A percentile compares a stretch with the other conserved stretches of the same genome.
phyloP scores from a whole-genome alignment of 2,888 invertebrate genomes.

The Drosophila eohydei region DNA sequence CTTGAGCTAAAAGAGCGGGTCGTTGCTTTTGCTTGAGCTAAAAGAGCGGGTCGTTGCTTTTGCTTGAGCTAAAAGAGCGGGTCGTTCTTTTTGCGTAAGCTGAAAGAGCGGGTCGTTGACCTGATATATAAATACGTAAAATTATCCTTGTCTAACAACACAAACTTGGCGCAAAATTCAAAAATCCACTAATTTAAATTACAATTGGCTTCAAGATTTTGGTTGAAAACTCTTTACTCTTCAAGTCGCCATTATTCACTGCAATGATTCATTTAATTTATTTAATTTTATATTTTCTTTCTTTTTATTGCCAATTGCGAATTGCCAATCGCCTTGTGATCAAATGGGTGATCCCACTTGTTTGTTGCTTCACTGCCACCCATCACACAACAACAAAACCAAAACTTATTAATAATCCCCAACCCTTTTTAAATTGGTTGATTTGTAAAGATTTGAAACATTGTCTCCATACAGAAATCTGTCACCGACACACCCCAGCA shows the following conservation, averaged over 20 bases:
- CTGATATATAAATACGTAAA: background rate
- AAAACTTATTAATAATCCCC: conserved; percentile 20
- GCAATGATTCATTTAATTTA: conserved; percentile 46
- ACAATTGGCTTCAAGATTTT: conserved; percentile 53
- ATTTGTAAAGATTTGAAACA: conserved; percentile 82
- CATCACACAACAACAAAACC: conserved; percentile 29
- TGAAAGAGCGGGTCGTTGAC: background rate
- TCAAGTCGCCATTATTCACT: conserved; percentile 62
- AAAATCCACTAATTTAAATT: conserved; percentile 43
- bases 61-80: background rate
- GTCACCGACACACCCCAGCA: conserved; percentile 90
- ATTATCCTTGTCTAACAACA: conserved; percentile 53
- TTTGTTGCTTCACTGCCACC: conserved; percentile 33
- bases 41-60: background rate
- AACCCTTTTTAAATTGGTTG: conserved; percentile 34
- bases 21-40: background rate
- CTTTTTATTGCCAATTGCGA: conserved; percentile 50
- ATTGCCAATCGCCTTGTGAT: conserved; percentile 45
- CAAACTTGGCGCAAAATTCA: conserved; percentile 68
- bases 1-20: background rate
- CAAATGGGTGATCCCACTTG: conserved; percentile 39
- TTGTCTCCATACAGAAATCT: conserved; percentile 85
- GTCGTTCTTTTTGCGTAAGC: background rate
- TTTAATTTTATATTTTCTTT: conserved; percentile 68
- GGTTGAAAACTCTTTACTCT: conserved; percentile 53